Evolutionary conservation across 2,888 invertebrate species (phyloP).

Genomic region (Drosophila pseudotakahashii): DNA sequence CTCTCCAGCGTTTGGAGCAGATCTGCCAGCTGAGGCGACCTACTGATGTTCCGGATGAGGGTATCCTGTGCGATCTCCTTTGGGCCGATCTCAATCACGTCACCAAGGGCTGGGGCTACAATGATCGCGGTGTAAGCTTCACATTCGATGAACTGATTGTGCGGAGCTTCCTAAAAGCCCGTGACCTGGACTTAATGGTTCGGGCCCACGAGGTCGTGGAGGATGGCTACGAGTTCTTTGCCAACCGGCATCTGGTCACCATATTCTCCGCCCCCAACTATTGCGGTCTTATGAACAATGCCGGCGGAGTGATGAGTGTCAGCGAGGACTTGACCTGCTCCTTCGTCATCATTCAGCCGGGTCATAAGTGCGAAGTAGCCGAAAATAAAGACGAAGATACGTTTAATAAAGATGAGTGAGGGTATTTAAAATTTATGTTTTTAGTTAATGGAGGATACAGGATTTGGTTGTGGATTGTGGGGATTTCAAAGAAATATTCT

Average conservation of each 20-base stretch:
- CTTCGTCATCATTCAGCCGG: conserved; percentile 33
- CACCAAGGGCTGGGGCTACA: conserved; percentile 98
- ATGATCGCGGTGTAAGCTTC: conserved; percentile 98
- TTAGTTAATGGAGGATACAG: no score
- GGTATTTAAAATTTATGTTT: no score
- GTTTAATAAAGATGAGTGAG: no score
- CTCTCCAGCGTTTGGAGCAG: conserved; percentile 97
- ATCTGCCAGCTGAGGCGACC: conserved; percentile 97
- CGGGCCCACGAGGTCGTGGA: conserved; percentile 99
- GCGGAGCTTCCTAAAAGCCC: conserved; percentile 88
- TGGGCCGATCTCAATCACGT: conserved; percentile 98
- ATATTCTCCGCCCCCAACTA: conserved; percentile 92
- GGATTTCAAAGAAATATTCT: no score
- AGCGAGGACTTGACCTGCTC: conserved; percentile 84
- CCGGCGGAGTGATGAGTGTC: conserved; percentile 97
- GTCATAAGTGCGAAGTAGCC: background rate
- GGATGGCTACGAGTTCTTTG: conserved; percentile 98
- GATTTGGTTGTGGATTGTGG: no score
- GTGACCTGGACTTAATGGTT: conserved; percentile 98
- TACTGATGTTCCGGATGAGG: conserved; percentile 97
- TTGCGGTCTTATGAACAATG: conserved; percentile 84
- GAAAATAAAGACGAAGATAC: no score
- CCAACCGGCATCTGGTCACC: conserved; percentile 95
- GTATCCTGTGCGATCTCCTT: conserved; percentile 95
- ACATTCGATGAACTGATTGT: conserved; percentile 96